Conservation (phyloP, 2,888 invertebrate species). For the Chrysodeixis includens region DNA sequence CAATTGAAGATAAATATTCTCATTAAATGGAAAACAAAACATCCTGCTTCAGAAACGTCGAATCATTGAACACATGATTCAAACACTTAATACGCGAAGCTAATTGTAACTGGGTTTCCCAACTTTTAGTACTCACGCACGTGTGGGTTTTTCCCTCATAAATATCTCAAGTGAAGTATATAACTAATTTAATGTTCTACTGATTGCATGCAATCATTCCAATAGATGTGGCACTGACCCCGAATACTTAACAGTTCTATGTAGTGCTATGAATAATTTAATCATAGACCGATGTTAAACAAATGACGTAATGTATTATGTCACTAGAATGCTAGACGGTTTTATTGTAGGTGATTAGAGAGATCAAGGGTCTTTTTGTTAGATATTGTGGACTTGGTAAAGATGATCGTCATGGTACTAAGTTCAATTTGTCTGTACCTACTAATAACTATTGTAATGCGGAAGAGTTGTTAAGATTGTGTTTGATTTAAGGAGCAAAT, state of each 20-base stretch:
- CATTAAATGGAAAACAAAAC: conserved; percentile 12
- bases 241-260: conserved; percentile 8
- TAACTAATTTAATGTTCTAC: conserved; percentile 15
- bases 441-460: background rate
- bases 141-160: conserved; percentile 28
- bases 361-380: background rate
- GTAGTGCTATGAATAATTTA: conserved; percentile 11
- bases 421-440: background rate
- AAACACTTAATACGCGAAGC: conserved; percentile 20
- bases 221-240: conserved; percentile 18
- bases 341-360: background rate
- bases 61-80: conserved; percentile 21
- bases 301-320: conserved; percentile 2
- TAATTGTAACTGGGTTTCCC: conserved; percentile 41
- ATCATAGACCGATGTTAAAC: conserved; percentile 3
- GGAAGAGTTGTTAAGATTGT: background rate
- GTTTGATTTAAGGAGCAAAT: no score
- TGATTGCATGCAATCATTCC: conserved; percentile 13
- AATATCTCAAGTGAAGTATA: conserved; percentile 15
- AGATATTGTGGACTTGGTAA: background rate
- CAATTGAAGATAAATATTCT: conserved; percentile 5
- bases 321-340: conserved; percentile 1
- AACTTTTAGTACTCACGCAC: conserved; percentile 15
- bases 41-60: conserved; percentile 18
- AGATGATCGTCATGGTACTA: background rate